Evolutionary conservation across 2,888 invertebrate genomes (phyloP), one percentile per base, ranked within the genome.

Genomic region (Meiosimyza decipiens): DNA sequence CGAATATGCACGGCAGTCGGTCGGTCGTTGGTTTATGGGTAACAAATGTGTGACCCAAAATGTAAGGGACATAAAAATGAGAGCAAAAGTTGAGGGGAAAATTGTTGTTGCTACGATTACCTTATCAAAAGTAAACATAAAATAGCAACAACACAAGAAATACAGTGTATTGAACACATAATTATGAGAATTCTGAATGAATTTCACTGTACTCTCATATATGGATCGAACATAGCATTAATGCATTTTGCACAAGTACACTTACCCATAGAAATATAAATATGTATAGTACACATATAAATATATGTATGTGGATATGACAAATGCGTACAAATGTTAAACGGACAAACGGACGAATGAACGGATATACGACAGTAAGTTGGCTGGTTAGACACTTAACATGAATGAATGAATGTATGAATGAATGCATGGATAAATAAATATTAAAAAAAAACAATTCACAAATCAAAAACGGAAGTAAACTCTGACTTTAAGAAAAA

Each of bases 381-480:
- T 70, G 62, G 76, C 76, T 81, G 79, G 79, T 82, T 81, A 71
- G 40, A 47, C 15, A 70, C 81, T 78, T 81, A 81, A 81, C 81
- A 79, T 81, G 79, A 79, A 79, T 81, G 77, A 80, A 80, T 82
- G 76, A 81, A 82, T 82, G 78, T 81, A 64, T 66, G 66, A 22
- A 75, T 60, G 76, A 73, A 75, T 77, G 76, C 67, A 76, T 78
- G 78, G 75, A 78, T 76, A 76, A 75, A 73, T 72, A n/a, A 72
- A 71, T 15, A 16, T 49, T 12, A 40, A 67, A 68, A 68, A n/a
- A 55, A 57, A 50, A 2, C 13, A 50, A 22, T 22, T 57, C 57
- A 57, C 49, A 76, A 77, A 77, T 78, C 76, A 76, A 72, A 74
- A 77, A 77, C 78, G 79, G 79, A 79, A 79, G 77, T 79, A 78